Conservation (phyloP, 1,140 invertebrate species). For the Macrobrachium rosenbergii region DNA sequence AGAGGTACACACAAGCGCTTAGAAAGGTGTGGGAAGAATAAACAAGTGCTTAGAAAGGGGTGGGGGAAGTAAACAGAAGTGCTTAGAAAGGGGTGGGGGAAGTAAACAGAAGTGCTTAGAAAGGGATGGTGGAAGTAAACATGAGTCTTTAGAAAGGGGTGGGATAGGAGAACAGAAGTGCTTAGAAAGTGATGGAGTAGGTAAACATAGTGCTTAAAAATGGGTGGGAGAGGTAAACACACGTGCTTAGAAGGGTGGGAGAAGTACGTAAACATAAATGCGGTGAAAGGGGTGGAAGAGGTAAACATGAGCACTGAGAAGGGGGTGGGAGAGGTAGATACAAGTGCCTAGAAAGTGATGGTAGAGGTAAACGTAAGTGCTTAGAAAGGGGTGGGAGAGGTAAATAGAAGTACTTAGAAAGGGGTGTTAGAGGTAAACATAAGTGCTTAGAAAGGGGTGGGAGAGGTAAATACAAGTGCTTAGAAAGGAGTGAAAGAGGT, state of each 20-base stretch:
- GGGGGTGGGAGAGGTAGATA: background rate
- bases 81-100: background rate
- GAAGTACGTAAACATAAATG: too few species aligned
- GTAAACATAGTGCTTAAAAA: background rate
- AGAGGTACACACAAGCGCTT: too few species aligned
- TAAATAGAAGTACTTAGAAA: background rate
- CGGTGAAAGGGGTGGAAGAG: background rate
- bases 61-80: background rate
- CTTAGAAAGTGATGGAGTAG: background rate
- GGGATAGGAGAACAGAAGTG: background rate
- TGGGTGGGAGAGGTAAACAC: background rate
- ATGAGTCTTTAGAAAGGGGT: background rate
- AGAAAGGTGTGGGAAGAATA: background rate
- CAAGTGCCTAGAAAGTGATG: background rate
- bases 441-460: background rate
- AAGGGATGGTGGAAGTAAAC: background rate
- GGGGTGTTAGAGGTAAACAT: background rate
- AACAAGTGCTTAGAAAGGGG: background rate
- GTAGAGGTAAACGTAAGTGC: background rate
- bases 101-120: background rate
- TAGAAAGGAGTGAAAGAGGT: background rate
- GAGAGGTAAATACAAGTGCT: too few species aligned
- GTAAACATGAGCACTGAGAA: too few species aligned
- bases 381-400: background rate
- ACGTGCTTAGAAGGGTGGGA: background rate